Conservation (phyloP, 2,888 invertebrate genomes). For the Adelognathus sp. region DNA sequence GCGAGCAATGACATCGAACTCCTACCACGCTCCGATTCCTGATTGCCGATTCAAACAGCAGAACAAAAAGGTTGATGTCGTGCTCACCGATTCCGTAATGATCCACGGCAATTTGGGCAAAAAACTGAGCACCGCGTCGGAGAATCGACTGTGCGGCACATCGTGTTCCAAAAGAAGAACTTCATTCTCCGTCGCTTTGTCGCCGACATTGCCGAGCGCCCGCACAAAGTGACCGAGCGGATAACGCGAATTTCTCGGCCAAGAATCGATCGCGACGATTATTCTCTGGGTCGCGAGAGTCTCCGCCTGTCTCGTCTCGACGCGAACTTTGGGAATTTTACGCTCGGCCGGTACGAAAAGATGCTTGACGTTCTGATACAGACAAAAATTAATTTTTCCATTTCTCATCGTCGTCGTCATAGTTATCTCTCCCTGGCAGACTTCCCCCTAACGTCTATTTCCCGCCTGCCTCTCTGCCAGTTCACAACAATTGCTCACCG, state of each 20-base stretch:
- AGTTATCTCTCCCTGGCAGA: no score
- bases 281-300: constrained; percentile 92
- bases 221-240: constrained; percentile 98
- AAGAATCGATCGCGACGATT: constrained; percentile 97
- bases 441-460: no score
- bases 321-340: constrained; percentile 95
- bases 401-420: constrained; percentile 37
- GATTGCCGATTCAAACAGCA: no score
- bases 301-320: constrained; percentile 96
- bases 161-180: constrained; percentile 98
- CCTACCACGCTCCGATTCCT: neutral
- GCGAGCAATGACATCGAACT: neutral
- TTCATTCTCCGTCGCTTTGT: constrained; percentile 98
- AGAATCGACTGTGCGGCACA: constrained; percentile 97
- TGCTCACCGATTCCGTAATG: constrained; percentile 89
- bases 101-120: constrained; percentile 95
- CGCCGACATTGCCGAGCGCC: constrained; percentile 95
- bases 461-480: no score
- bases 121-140: constrained; percentile 95
- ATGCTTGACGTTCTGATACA: constrained; percentile 84
- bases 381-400: constrained; percentile 46
- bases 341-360: constrained; percentile 97
- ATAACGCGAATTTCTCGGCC: constrained; percentile 96
- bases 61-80: neutral
- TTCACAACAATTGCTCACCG: no score